Conservation (phyloP, 2,113 vertebrate species). For the Cyanistes caeruleus region DNA sequence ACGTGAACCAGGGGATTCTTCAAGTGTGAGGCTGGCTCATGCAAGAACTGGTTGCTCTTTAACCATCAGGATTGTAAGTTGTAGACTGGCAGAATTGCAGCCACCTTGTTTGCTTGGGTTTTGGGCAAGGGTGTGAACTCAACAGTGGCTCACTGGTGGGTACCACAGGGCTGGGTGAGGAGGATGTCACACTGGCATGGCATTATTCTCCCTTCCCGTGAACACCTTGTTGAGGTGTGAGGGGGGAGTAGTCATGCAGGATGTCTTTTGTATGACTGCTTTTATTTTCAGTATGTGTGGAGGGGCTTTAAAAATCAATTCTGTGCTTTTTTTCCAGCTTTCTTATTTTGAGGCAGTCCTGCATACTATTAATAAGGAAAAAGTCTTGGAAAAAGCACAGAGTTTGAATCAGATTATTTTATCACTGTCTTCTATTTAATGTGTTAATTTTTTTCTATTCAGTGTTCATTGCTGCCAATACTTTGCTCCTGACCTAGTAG, state of each 20-base stretch:
- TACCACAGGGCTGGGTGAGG: not conserved
- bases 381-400: not conserved
- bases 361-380: not conserved
- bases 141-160: not conserved
- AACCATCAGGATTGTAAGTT: rapidly evolving
- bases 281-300: not conserved
- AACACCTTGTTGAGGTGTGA: not conserved
- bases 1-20: not conserved
- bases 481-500: not conserved
- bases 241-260: not conserved
- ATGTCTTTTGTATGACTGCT: not conserved
- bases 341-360: not conserved
- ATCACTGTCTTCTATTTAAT: not conserved
- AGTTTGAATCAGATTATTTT: not conserved
- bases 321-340: not conserved
- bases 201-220: not conserved
- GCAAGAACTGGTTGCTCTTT: not conserved
- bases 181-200: not conserved
- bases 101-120: not conserved
- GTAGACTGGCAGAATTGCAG: not conserved
- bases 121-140: not conserved
- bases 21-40: not conserved
- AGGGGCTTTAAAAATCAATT: not conserved
- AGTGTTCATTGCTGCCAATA: not conserved
- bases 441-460: not conserved